Conservation (phyloP, 2,888 invertebrate genomes). For the Drosophila paracracens region DNA sequence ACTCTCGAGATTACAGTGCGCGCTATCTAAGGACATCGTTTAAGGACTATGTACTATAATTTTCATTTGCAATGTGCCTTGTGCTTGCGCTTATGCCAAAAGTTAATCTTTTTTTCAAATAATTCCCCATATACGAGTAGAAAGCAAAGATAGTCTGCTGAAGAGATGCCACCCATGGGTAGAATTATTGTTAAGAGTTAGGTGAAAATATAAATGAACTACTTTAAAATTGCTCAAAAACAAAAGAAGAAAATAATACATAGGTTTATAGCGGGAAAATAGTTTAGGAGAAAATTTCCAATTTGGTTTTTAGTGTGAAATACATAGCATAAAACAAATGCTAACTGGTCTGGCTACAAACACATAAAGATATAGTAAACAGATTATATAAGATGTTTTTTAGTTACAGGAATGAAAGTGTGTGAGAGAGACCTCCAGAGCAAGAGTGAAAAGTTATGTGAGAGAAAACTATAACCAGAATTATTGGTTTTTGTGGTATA, state of each 20-base stretch:
- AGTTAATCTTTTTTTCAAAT: not conserved
- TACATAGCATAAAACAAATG: constrained; percentile 77
- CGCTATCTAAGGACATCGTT: constrained; percentile 33
- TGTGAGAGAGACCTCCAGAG: constrained; percentile 13
- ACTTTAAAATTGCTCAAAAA: constrained; percentile 1
- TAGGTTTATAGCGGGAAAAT: constrained; percentile 11
- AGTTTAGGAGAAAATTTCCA: constrained; percentile 12
- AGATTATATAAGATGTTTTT: constrained; percentile 23
- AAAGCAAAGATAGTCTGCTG: constrained; percentile 18
- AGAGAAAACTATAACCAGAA: constrained; percentile 9
- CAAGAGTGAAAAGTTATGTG: constrained; percentile 22
- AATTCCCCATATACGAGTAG: not conserved
- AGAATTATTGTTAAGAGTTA: constrained; percentile 14
- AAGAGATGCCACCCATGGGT: constrained; percentile 14
- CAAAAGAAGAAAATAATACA: constrained; percentile 1
- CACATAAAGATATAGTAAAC: constrained; percentile 25
- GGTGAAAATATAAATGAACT: constrained; percentile 20
- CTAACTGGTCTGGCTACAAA: constrained; percentile 81
- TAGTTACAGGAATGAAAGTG: constrained; percentile 24
- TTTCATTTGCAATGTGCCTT: constrained; percentile 55
- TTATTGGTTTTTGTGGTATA: constrained; percentile 15
- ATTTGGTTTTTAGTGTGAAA: constrained; percentile 31
- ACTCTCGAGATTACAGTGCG: constrained; percentile 38
- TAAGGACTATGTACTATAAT: constrained; percentile 47
- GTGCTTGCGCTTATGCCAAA: constrained; percentile 58